phyloP scores from a whole-genome alignment of 2,888 invertebrate species.

The Hypercompe scribonia region DNA sequence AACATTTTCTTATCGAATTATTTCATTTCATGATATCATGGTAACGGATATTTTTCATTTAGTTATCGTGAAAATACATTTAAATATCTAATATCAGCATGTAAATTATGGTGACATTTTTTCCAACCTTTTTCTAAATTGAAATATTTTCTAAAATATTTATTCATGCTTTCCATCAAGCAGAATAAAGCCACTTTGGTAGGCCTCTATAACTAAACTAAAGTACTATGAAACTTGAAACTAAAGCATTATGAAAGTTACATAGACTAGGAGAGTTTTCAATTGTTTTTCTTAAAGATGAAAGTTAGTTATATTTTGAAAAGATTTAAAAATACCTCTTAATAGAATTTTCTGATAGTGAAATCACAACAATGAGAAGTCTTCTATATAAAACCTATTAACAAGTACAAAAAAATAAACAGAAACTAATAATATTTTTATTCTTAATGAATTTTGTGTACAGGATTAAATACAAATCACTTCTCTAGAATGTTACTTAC shows the following conservation, averaged over 20 bases:
- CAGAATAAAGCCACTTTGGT: too few relatives aligned
- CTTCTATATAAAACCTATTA: not conserved
- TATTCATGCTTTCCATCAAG: too few relatives aligned
- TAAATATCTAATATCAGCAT: not conserved
- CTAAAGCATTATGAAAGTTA: slow-evolving; percentile 35
- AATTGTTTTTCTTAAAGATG: slow-evolving; percentile 30
- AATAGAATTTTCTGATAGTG: not conserved
- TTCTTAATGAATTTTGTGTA: not conserved
- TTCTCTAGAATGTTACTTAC: not conserved
- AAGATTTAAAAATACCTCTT: not conserved
- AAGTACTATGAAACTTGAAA: slow-evolving; percentile 39
- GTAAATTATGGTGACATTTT: not conserved
- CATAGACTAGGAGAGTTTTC: slow-evolving; percentile 37
- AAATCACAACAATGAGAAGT: too few relatives aligned
- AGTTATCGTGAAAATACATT: not conserved
- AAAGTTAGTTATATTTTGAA: too few relatives aligned
- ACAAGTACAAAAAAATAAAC: not conserved
- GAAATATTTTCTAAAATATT: slow-evolving; percentile 31
- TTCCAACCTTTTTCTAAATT: slow-evolving; percentile 29
- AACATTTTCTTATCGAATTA: not conserved
- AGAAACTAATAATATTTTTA: not conserved
- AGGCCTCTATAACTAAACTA: too few relatives aligned
- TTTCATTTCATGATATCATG: not conserved
- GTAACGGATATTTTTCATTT: not conserved
- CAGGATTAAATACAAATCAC: not conserved